phyloP scores from a whole-genome alignment of 2,888 invertebrate genomes.

The Pyralis farinalis region DNA sequence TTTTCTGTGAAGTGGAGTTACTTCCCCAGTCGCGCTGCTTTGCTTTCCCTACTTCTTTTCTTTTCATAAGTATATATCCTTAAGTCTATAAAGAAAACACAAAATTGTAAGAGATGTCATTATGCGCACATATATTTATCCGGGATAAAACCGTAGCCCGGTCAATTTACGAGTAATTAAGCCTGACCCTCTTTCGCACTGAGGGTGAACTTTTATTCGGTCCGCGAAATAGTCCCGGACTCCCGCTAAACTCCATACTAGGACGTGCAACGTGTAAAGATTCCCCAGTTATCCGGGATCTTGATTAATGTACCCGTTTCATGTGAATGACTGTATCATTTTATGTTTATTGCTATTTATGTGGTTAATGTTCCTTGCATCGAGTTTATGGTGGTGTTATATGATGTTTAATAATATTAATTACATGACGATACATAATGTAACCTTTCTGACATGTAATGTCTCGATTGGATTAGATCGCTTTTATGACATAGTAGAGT shows the following conservation, averaged over 20 bases:
- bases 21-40: no score
- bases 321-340: constrained; percentile 24
- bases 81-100: constrained; percentile 1
- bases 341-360: constrained; percentile 19
- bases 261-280: constrained; percentile 55
- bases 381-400: constrained; percentile 6
- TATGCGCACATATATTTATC: constrained; percentile 59
- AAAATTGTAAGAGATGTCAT: constrained; percentile 48
- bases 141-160: constrained; percentile 65
- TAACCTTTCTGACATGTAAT: no score
- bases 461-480: no score
- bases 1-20: no score
- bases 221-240: constrained; percentile 57
- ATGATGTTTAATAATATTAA: neutral
- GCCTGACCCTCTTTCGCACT: constrained; percentile 72
- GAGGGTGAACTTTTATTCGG: constrained; percentile 75
- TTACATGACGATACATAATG: no score
- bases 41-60: no score
- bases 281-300: constrained; percentile 39
- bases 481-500: no score
- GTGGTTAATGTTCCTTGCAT: constrained; percentile 8
- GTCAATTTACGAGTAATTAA: constrained; percentile 81
- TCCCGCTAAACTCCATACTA: constrained; percentile 55
- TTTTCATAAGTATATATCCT: no score
- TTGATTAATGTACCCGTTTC: constrained; percentile 50